Base-by-base conservation (phyloP, 2,797 vertebrate genomes). In the Microctenopoma stevenorrisi region DNA sequence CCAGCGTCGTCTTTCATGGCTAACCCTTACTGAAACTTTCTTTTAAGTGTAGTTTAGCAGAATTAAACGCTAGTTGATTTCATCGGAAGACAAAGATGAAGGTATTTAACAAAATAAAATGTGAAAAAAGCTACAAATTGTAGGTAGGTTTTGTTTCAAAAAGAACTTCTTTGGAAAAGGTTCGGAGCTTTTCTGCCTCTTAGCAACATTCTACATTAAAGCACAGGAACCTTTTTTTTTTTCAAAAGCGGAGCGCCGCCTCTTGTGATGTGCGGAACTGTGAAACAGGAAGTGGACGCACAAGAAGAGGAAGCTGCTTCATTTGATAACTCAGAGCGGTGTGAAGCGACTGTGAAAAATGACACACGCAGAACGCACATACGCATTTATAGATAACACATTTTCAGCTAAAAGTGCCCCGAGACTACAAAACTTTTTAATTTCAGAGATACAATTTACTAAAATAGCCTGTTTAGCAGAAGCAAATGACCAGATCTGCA, bases 201-300 rank as follows among this genome's bases (percentile, higher is more conserved):
- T 13, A 33, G 10, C 5, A 22, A 18, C 0, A 13, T 37, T 64
- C 9, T 33, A 44, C 51, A 44, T 26, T 28, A 37, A 71, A 77
- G 78, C 44, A 9, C 2, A 38, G 28, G 13, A 60, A 72, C 51
- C 37, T 30, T 56, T 22, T 22, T 22, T 15, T 43, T 43, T 37
- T 2, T n/a, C 56, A 51, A 63, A 53, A 15, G 40, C 64, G 57
- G 25, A 69, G 28, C 50, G 42, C 30, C 7, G 63, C 47, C 43
- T 64, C 66, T 64, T 85, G 61, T 71, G 55, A 79, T 76, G 78
- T 85, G 79, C 71, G 81, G 77, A 85, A 89, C 73, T 74, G 7
- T 79, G 72, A 93, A 94, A 92, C 90, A 93, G 93, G 94, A 95
- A 94, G 92, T 93, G 84, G 82, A 91, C 82, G 79, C 28, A 82